These are phyloP conservation scores for Turritopsis dohrnii DNA, from an alignment of 30 jellyfish, hydroid and myxozoan genomes.

Conservation along the genomic window DNA sequence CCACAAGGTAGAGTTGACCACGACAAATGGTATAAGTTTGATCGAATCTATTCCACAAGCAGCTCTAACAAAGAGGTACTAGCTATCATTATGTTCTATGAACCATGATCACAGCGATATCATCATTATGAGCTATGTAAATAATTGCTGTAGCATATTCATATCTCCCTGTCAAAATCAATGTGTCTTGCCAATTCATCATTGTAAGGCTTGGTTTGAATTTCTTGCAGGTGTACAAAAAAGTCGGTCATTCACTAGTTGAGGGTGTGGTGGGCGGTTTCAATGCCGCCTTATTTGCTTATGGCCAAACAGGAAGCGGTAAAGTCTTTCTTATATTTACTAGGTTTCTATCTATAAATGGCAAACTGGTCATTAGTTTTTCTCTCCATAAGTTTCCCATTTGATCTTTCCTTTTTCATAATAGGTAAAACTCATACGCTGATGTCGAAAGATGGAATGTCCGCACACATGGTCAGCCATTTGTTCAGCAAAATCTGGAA, in stretches of 20 bases:
- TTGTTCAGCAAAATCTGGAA: constrained; percentile 39
- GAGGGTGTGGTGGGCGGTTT: constrained; percentile 62
- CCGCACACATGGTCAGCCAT: constrained; percentile 42
- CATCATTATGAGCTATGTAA: neutral
- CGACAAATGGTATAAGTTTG: constrained; percentile 49
- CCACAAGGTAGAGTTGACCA: constrained; percentile 25
- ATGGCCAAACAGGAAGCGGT: constrained; percentile 92
- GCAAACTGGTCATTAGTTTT: no score
- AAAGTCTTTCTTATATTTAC: neutral
- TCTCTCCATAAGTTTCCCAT: no score
- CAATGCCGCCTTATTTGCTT: constrained; percentile 78
- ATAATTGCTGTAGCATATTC: no score
- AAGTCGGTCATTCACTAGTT: constrained; percentile 47
- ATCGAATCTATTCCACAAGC: constrained; percentile 36
- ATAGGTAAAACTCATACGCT: constrained; percentile 67
- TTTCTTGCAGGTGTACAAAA: constrained; percentile 14
- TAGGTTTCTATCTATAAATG: no score
- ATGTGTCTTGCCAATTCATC: neutral
- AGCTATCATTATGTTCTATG: no score
- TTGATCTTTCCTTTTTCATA: neutral
- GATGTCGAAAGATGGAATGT: constrained; percentile 71
- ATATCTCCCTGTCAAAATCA: no score
- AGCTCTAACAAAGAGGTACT: constrained; percentile 41
- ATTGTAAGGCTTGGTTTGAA: no score
- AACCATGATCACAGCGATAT: neutral